Evolutionary conservation across 2,888 invertebrate genomes (phyloP), one percentile per base, ranked within the genome.

Genomic region (Mesochorus sp.): DNA sequence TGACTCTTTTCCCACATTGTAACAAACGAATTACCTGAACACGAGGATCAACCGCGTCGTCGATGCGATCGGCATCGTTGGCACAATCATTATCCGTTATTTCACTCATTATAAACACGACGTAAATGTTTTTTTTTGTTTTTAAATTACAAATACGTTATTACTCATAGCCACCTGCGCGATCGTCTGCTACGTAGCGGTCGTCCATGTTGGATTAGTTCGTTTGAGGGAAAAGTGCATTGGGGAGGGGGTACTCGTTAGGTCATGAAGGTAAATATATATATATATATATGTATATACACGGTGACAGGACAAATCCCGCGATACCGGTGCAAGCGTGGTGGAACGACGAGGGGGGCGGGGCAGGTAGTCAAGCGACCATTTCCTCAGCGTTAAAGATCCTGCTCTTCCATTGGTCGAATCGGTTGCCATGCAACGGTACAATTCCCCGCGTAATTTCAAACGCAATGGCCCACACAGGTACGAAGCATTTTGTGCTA

Each of bases 21-120:
- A 39, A 71, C 12, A 17, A 3, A 10, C 4, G 47, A 84, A 90
- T 91, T 92, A 95, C 95, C 94, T 96, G 96, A 87, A 96, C 95
- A 91, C 96, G 92, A 71, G 96, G 96, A 93, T 96, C 96, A 88
- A 96, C 94, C 82, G 95, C 94, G 92, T 95, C 95, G 87, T 90
- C 90, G 37, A 87, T 74, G 67, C 84, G 84, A 73, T 90, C 90
- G 64, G 82, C 83, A 78, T 89, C 88, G 77, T 87, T 87, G 76
- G 77, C 81, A 83, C 81, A 83, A 72, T 86, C 87, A 59, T 79
- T 83, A 37, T 84, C 84, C 79, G 82, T 79, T 67, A 85, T 83
- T 79, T 81, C 85, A 83, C 85, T 88, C 88, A 88, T 89, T 42
- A 68, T 80, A n/a, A 71, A 39, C 10, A n/a, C 53, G 37, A 47